phyloP scores from a whole-genome alignment of 1,140 invertebrate species.

The Drosophila mojavensis region DNA sequence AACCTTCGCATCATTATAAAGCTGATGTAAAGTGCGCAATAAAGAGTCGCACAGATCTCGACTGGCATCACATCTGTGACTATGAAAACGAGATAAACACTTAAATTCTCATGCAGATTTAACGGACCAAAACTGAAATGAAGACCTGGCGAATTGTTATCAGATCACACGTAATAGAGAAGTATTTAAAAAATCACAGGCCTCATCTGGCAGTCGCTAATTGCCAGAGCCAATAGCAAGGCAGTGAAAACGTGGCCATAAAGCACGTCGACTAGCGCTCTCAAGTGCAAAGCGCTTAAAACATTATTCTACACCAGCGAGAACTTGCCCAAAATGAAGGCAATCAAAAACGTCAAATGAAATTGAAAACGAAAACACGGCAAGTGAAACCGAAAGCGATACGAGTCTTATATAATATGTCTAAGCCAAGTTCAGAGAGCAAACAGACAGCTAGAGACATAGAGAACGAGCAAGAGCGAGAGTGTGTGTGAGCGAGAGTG shows the following conservation, averaged over 20 bases:
- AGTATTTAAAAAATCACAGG: constrained; percentile 45
- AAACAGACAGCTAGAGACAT: background rate
- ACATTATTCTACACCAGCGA: constrained; percentile 58
- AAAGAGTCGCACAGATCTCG: constrained; percentile 3
- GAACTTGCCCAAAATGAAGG: constrained; percentile 48
- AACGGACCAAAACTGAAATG: constrained; percentile 7
- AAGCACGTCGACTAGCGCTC: constrained; percentile 31
- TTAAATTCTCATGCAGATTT: constrained; percentile 17
- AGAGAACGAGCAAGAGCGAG: background rate
- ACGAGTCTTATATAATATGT: constrained; percentile 34
- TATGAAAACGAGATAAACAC: constrained; percentile 7
- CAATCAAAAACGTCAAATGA: constrained; percentile 51
- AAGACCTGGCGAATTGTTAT: constrained; percentile 17
- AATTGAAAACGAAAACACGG: constrained; percentile 36
- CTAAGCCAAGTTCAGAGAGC: constrained; percentile 70
- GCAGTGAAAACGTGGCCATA: constrained; percentile 47
- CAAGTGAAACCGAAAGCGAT: constrained; percentile 44
- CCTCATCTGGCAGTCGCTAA: constrained; percentile 11
- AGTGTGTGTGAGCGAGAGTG: constrained; percentile 14
- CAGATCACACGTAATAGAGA: constrained; percentile 42
- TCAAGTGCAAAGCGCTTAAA: constrained; percentile 74
- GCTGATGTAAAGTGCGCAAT: constrained; percentile 10
- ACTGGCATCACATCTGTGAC: background rate
- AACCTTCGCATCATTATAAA: constrained; percentile 16
- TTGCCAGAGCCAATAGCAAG: constrained; percentile 48